Evolutionary conservation across 2,113 vertebrate species (phyloP).

Genomic region (Scophthalmus maximus): DNA sequence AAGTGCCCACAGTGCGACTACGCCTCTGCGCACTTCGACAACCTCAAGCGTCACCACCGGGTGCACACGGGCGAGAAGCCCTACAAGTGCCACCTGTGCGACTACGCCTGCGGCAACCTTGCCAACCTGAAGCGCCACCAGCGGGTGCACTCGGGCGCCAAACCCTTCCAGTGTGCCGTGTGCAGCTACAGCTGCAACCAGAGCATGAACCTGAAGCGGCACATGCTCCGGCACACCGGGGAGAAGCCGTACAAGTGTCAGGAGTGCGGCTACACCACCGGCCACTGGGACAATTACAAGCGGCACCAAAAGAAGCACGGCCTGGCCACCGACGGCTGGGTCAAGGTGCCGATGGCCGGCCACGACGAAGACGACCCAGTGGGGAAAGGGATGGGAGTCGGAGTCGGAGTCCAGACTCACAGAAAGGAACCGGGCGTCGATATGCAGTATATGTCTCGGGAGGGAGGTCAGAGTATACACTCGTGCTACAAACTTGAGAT

Average conservation of each 20-base stretch:
- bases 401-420: conserved; percentile 51
- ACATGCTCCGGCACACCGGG: conserved; percentile 96
- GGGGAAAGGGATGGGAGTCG: conserved; percentile 54
- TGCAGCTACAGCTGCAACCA: conserved; percentile 98
- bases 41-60: conserved; percentile 96
- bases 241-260: conserved; percentile 96
- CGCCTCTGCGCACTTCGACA: conserved; percentile 95
- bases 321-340: conserved; percentile 88
- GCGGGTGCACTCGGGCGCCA: conserved; percentile 96
- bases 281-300: conserved; percentile 99
- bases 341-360: conserved; percentile 78
- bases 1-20: conserved; percentile 95
- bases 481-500: conserved; percentile 75
- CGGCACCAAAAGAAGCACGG: conserved; percentile 97
- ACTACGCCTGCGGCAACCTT: conserved; percentile 97
- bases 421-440: conserved; percentile 55
- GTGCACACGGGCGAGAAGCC: conserved; percentile 94
- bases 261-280: conserved; percentile 94
- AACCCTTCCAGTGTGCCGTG: conserved; percentile 94
- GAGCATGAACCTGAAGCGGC: conserved; percentile 99
- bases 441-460: conserved; percentile 72
- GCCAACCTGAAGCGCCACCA: conserved; percentile 97
- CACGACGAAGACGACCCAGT: conserved; percentile 58
- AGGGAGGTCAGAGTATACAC: conserved; percentile 58
- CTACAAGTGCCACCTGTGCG: conserved; percentile 92